Conservation (phyloP, 2,113 vertebrate species). For the Thunnus thynnus region DNA sequence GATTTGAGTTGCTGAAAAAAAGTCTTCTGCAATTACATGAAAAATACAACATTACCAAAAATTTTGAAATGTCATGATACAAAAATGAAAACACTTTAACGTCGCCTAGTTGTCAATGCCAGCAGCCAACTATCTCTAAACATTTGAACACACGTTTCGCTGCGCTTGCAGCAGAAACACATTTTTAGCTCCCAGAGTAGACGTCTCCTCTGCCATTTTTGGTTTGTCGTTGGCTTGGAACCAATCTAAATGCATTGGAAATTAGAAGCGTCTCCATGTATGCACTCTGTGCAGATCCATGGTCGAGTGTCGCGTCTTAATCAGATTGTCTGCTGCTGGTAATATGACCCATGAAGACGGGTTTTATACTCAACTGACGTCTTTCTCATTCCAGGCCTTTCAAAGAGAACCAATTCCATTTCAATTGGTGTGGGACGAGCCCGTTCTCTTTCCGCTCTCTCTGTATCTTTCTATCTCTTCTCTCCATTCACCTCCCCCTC, state of each 20-base stretch:
- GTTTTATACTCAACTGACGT: slow-evolving; percentile 43
- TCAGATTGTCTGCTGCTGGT: slow-evolving; percentile 34
- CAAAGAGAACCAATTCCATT: slow-evolving; percentile 54
- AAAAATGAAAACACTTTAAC: too few species aligned
- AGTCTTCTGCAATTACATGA: too few species aligned
- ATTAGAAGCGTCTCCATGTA: neutral
- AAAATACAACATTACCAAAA: too few species aligned
- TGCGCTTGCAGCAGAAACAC: too few species aligned
- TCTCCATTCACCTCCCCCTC: slow-evolving; percentile 26
- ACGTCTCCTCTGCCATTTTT: neutral
- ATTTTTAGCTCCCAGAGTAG: neutral
- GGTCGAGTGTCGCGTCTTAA: slow-evolving; percentile 5
- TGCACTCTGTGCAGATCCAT: neutral
- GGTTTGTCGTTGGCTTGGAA: neutral
- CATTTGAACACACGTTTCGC: too few species aligned
- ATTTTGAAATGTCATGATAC: too few species aligned
- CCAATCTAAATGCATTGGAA: neutral
- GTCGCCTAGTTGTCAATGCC: too few species aligned
- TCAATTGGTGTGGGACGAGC: slow-evolving; percentile 21
- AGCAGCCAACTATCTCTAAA: too few species aligned
- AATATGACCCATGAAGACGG: slow-evolving; percentile 41
- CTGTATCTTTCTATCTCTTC: slow-evolving; percentile 26
- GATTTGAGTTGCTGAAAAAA: too few species aligned
- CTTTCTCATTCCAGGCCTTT: slow-evolving; percentile 55
- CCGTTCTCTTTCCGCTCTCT: slow-evolving; percentile 16